phyloP scores from a whole-genome alignment of 2,113 vertebrate genomes.

The Puffinus mauretanicus region DNA sequence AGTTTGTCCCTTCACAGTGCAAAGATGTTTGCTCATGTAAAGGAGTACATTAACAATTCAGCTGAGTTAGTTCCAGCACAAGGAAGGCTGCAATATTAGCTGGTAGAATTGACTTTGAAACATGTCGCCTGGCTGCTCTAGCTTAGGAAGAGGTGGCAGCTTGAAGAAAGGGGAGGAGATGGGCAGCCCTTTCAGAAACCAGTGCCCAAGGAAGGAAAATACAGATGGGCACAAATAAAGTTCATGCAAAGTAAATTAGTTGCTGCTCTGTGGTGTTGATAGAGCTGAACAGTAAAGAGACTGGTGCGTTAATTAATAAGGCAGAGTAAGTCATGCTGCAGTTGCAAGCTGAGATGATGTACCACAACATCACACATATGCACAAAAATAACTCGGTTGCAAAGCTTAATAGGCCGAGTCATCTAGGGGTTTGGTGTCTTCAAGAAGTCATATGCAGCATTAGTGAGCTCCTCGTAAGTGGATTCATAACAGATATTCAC shows the following conservation, averaged over 20 bases:
- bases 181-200: not conserved
- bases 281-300: not conserved
- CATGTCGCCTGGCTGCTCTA: not conserved
- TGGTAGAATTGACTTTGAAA: not conserved
- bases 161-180: not conserved
- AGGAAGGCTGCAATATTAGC: not conserved
- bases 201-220: not conserved
- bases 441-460: not conserved
- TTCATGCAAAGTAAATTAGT: too few relatives aligned
- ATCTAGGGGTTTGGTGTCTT: too few relatives aligned
- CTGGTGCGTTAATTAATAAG: too few relatives aligned
- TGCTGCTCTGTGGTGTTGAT: not conserved
- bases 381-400: not conserved
- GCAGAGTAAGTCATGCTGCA: not conserved
- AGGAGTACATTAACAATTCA: accelerated
- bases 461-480: not conserved
- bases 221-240: not conserved
- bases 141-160: not conserved
- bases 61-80: too few relatives aligned
- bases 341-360: not conserved
- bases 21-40: not conserved
- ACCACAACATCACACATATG: accelerated
- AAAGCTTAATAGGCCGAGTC: too few relatives aligned
- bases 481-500: too few relatives aligned
- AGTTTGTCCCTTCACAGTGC: not conserved